These are phyloP conservation scores for Malachius bipustulatus DNA, from an alignment of 2,888 invertebrate species.

Conservation along the genomic window DNA sequence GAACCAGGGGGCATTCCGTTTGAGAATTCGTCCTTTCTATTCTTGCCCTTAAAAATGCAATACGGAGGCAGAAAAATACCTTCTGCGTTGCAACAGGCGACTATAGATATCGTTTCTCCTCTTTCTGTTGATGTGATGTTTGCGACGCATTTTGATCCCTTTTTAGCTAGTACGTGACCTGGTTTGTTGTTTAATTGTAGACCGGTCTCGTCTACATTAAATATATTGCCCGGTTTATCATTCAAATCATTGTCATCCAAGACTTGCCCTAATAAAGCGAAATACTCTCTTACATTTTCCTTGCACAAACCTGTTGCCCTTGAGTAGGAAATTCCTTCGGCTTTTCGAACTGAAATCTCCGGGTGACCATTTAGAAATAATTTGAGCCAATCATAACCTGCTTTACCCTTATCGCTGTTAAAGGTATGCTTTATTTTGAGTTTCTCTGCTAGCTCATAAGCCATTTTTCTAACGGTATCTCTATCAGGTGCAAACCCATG, in stretches of 20 bases:
- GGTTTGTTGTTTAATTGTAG: conserved; percentile 20
- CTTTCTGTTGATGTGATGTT: conserved; percentile 12
- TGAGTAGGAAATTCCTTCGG: conserved; percentile 12
- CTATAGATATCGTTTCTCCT: conserved; percentile 15
- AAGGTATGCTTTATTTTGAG: conserved; percentile 9
- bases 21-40: too few species aligned
- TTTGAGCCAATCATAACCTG: conserved; percentile 13
- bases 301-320: conserved; percentile 13
- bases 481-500: conserved; percentile 19
- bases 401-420: conserved; percentile 10
- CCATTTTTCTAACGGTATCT: conserved; percentile 16
- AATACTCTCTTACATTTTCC: conserved; percentile 14
- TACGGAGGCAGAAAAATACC: too few species aligned
- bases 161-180: conserved; percentile 16
- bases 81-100: too few species aligned
- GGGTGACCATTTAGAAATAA: conserved; percentile 12
- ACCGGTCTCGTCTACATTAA: conserved; percentile 20
- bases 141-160: conserved; percentile 16
- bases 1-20: too few species aligned
- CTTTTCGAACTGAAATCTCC: conserved; percentile 12
- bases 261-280: conserved; percentile 14
- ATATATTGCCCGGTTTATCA: conserved; percentile 20
- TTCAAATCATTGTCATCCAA: conserved; percentile 19
- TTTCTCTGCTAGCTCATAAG: conserved; percentile 9
- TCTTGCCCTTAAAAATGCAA: too few species aligned